A percentile compares a stretch with the other conserved stretches of the same genome.
These are phyloP conservation scores for Eupeodes corollae DNA, from an alignment of 1,140 invertebrate species.

Conservation along the genomic window DNA sequence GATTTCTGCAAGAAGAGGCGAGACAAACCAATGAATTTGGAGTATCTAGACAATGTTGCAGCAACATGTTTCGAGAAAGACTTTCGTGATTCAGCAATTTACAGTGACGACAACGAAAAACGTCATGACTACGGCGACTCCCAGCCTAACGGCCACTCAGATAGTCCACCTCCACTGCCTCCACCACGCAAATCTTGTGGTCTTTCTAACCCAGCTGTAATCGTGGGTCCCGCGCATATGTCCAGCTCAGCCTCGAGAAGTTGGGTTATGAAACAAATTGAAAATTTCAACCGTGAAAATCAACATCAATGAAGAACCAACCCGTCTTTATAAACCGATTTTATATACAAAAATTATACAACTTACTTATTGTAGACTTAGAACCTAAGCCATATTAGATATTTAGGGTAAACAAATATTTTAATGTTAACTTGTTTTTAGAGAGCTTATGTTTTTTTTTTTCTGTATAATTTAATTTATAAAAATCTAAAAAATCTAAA, in stretches of 20 bases:
- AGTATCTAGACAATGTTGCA: constrained; percentile 34
- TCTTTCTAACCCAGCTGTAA: constrained; percentile 4
- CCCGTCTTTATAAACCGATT: too few species aligned
- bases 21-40: constrained; percentile 15
- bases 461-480: too few species aligned
- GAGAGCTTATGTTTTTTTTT: too few species aligned
- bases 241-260: constrained; percentile 26
- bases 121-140: constrained; percentile 15
- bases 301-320: too few species aligned
- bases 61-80: constrained; percentile 40
- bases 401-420: too few species aligned
- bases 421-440: too few species aligned
- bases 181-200: constrained; percentile 20
- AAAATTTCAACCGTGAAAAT: constrained; percentile 21
- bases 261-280: constrained; percentile 34
- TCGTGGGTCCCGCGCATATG: constrained; percentile 16
- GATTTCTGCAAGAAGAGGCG: constrained; percentile 9
- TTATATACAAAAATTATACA: too few species aligned
- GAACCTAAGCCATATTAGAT: too few species aligned
- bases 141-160: constrained; percentile 10
- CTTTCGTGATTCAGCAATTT: constrained; percentile 73
- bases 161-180: constrained; percentile 23
- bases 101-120: constrained; percentile 58
- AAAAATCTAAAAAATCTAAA: too few species aligned
- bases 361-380: too few species aligned